Evolutionary conservation across 92 coral and sea anemone species (phyloP).

Genomic region (Epizoanthus rinbou): DNA sequence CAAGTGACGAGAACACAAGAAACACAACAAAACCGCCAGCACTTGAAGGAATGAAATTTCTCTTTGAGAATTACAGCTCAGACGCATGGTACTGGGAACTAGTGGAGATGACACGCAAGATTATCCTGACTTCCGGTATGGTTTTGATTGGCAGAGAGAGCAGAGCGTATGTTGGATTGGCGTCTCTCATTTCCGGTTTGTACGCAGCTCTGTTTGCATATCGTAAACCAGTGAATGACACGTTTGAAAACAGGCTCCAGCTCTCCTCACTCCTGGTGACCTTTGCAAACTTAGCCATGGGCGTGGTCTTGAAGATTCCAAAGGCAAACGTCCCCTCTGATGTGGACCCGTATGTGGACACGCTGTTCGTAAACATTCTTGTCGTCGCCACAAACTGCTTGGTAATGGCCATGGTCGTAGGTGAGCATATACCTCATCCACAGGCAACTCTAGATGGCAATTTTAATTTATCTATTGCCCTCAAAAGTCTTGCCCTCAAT

Average conservation of each 20-base stretch:
- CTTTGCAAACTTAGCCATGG: slow-evolving; percentile 57
- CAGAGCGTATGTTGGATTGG: slow-evolving; percentile 56
- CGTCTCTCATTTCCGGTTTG: slow-evolving; percentile 60
- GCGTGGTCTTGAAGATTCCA: slow-evolving; percentile 66
- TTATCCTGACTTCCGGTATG: slow-evolving; percentile 60
- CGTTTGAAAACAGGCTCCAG: slow-evolving; percentile 66
- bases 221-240: slow-evolving; percentile 55
- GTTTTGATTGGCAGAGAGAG: slow-evolving; percentile 64
- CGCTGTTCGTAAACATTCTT: slow-evolving; percentile 50
- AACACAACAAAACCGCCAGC: not conserved
- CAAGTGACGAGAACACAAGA: not conserved
- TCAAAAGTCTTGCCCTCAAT: no score
- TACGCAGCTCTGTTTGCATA: slow-evolving; percentile 61
- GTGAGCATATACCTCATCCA: slow-evolving; percentile 8
- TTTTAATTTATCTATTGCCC: no score
- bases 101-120: slow-evolving; percentile 56
- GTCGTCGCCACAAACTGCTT: slow-evolving; percentile 55
- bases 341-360: slow-evolving; percentile 44
- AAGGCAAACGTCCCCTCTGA: slow-evolving; percentile 36
- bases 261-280: slow-evolving; percentile 54
- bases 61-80: slow-evolving; percentile 58
- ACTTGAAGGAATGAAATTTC: slow-evolving; percentile 55
- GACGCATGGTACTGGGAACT: slow-evolving; percentile 70
- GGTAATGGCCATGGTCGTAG: slow-evolving; percentile 53
- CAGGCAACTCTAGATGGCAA: no score